Base-by-base conservation (phyloP, 1,140 invertebrate genomes). In the Sycobia sp. region DNA sequence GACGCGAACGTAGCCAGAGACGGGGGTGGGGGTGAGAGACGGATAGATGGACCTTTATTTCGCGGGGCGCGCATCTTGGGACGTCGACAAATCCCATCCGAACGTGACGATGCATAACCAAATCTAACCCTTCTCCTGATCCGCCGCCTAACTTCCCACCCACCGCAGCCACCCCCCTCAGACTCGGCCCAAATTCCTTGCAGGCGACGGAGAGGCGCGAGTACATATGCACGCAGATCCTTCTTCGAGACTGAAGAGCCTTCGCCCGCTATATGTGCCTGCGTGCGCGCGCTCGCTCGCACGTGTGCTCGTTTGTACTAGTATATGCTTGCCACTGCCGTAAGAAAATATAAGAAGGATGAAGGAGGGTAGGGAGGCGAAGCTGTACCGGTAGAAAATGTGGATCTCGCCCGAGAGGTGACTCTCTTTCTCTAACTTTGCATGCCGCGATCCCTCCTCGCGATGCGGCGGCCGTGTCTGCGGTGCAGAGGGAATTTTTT, bases 21-120 rank as follows among this genome's bases (percentile, higher is more conserved):
- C n/a, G n/a, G n/a, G n/a, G n/a, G n/a, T n/a, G n/a, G n/a, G n/a
- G n/a, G n/a, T n/a, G n/a, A n/a, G n/a, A n/a, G n/a, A n/a, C n/a
- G n/a, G n/a, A n/a, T n/a, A n/a, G n/a, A n/a, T n/a, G n/a, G 25
- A 16, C 14, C 16, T 29, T 27, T 1, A 23, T 22, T 41, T 8
- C 2, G 27, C 1, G 32, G 23, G 29, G 41, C 20, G 3, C 10
- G 1, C 20, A 11, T n/a, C n/a, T n/a, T n/a, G 65, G 68, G 78
- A 81, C 79, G 76, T 65, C 72, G 76, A 81, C 76, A 79, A 80
- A 81, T 80, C 76, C 74, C 69, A 68, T 67, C 69, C 46, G 66
- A 65, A 76, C 76, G 76, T 78, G 76, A 72, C 66, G 71, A 71
- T 71, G 78, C 77, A 79, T 78, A 80, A 78, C 69, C 76, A 78